Conservation (phyloP, 2,797 vertebrate species). For the Oophaga sylvatica region DNA sequence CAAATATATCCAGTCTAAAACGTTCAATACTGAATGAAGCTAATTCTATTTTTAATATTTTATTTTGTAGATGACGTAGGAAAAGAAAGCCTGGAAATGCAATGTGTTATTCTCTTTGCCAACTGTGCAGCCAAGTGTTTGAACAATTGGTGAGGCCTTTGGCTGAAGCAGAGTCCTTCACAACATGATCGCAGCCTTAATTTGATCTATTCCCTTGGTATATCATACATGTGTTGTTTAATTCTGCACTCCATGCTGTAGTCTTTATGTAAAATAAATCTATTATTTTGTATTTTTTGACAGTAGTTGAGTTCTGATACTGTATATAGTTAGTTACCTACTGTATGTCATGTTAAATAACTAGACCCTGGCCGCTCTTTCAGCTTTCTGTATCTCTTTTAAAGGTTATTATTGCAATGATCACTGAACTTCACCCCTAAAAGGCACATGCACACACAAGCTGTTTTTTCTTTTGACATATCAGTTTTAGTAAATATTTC, state of each 20-base stretch:
- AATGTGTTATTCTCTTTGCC: slow-evolving; percentile 5
- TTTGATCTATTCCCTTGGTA: background rate
- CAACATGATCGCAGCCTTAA: background rate
- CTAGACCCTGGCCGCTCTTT: background rate
- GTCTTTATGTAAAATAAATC: background rate
- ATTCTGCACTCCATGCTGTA: background rate
- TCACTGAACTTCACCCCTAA: too few relatives aligned
- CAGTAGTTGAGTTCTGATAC: background rate
- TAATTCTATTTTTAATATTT: slow-evolving; percentile 1
- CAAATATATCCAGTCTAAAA: too few relatives aligned
- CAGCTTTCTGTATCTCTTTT: background rate
- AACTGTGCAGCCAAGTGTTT: slow-evolving; percentile 49
- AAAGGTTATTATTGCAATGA: background rate
- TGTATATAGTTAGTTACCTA: background rate
- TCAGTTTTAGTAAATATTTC: too few relatives aligned
- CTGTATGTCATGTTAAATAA: background rate
- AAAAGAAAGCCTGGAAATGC: slow-evolving; percentile 22
- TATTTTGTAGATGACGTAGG: slow-evolving; percentile 21
- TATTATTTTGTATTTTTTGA: background rate
- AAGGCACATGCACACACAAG: too few relatives aligned
- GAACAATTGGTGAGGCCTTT: slow-evolving; percentile 26
- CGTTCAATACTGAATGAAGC: background rate
- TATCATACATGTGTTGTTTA: background rate
- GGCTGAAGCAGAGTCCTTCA: background rate
- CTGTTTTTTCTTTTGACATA: too few relatives aligned